Base-by-base conservation (phyloP, 2,797 vertebrate genomes). In the Poeciliopsis paucimaculata region DNA sequence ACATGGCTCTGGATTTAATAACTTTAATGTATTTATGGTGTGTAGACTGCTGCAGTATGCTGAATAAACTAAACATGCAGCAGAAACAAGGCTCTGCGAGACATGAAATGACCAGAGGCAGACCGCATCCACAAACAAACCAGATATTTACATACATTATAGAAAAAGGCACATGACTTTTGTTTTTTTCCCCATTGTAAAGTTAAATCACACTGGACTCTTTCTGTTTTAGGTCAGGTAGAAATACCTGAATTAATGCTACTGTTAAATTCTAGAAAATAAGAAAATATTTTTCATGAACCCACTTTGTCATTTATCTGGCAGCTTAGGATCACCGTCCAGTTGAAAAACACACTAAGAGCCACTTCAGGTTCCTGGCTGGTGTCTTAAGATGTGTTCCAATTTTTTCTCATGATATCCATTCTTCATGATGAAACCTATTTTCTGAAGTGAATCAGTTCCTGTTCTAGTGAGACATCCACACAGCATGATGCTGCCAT, bases 11-110 rank as follows among this genome's bases (percentile, higher is more conserved):
- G 60, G 7, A 62, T 62, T 62, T 34, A 34, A 62, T 62, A 34
- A 34, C 15, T 34, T 60, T 60, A 60, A 60, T 62, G 60, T 62
- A 62, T 62, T 62, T 62, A 62, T 34, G 31, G 60, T 62, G 60
- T 5, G 34, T 64, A 68, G 18, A 36, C 8, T 31, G 60, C 60
- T 62, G 31, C 60, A 62, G 28, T 34, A 62, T 2, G 7, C 60
- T 62, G 15, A 34, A 34, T 31, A 62, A 34, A 34, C n/a, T 34
- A 34, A 18, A 62, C 31, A 18, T 62, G 2, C 31, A 34, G 16
- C 18, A 2, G 4, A 62, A 60, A 62, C 60, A 62, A 62, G 60
- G 31, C 13, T 62, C 5, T 0, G 13, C 0, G 2, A 62, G 31
- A 62, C 31, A 16, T 28, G 7, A 34, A 62, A 16, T 62, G 60